These are phyloP conservation scores for Perognathus longimembris DNA, from an alignment of 2,113 vertebrate species.

Conservation along the genomic window DNA sequence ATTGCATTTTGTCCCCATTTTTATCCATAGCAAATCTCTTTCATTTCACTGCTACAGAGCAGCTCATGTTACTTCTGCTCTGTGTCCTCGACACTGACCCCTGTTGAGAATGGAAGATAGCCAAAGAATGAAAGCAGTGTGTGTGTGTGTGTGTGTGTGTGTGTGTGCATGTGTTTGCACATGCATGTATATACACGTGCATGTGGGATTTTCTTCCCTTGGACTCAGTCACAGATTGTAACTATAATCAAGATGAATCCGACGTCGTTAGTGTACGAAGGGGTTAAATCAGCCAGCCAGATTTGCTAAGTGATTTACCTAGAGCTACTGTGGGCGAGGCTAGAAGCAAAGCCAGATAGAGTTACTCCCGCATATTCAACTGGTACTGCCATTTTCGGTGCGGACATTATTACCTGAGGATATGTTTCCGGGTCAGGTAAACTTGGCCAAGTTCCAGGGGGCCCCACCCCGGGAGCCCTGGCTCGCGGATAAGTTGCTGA, in stretches of 20 bases:
- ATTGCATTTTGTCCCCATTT: conserved; percentile 14
- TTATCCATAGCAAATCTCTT: conserved; percentile 54
- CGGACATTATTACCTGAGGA: background rate
- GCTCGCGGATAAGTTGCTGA: background rate
- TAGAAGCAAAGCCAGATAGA: background rate
- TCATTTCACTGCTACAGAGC: conserved; percentile 27
- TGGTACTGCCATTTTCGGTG: background rate
- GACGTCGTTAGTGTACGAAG: background rate
- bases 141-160: background rate
- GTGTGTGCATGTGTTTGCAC: too few relatives aligned
- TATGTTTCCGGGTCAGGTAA: conserved; percentile 27
- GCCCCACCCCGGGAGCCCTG: background rate
- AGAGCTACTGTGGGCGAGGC: background rate
- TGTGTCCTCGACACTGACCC: background rate
- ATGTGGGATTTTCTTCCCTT: background rate
- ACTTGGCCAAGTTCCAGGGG: background rate
- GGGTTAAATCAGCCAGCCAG: background rate
- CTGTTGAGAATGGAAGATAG: background rate
- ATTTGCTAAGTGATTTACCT: background rate
- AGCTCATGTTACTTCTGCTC: conserved; percentile 59
- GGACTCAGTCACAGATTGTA: background rate
- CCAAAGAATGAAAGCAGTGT: background rate
- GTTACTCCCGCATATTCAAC: background rate
- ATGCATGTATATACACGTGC: background rate
- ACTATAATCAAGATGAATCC: background rate